phyloP scores from a whole-genome alignment of 2,888 invertebrate species.

The Thereva unica region DNA sequence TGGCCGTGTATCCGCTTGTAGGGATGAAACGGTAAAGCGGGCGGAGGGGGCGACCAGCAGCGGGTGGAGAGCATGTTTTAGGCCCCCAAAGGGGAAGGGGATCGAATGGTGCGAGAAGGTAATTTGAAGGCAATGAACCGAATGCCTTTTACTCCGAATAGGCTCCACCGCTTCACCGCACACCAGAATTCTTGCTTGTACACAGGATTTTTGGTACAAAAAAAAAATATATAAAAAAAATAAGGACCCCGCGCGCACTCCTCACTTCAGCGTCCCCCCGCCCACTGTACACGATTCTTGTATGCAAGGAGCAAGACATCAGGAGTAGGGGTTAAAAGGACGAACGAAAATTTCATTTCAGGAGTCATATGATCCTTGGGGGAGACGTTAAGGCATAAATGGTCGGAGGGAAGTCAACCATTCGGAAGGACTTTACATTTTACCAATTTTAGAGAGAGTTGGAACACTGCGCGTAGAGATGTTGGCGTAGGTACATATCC shows the following conservation, averaged over 20 bases:
- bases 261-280: neutral
- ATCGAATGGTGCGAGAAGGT: slow-evolving; percentile 24
- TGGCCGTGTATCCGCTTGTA: slow-evolving; percentile 18
- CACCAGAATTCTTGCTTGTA: no score
- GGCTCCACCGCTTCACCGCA: neutral
- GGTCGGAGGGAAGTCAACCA: slow-evolving; percentile 18
- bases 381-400: slow-evolving; percentile 12
- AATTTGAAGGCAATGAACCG: slow-evolving; percentile 42
- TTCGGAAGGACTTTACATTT: slow-evolving; percentile 32
- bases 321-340: slow-evolving; percentile 6
- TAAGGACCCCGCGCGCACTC: no score
- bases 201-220: no score
- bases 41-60: no score
- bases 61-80: no score
- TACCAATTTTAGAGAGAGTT: slow-evolving; percentile 20
- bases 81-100: no score
- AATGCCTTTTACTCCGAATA: slow-evolving; percentile 34
- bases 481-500: no score
- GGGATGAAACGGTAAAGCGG: neutral
- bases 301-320: neutral
- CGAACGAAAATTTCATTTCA: slow-evolving; percentile 20
- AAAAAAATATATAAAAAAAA: slow-evolving; percentile 1
- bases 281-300: neutral
- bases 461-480: no score
- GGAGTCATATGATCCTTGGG: slow-evolving; percentile 23